Conservation (phyloP, 2,888 invertebrate species). For the Archips crataeganus region DNA sequence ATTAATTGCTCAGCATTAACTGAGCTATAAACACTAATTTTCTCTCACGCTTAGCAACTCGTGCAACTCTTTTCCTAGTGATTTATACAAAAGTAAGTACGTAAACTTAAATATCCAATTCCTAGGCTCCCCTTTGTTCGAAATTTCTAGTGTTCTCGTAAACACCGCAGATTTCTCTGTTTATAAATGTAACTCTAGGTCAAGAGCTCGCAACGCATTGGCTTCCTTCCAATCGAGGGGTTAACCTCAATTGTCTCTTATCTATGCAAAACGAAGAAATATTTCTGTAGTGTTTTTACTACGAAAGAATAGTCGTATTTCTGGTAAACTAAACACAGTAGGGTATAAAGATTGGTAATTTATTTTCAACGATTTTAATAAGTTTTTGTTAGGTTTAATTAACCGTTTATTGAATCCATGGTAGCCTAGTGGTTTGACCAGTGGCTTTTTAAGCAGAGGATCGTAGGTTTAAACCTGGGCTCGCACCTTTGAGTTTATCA, state of each 20-base stretch:
- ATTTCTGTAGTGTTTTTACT: conserved; percentile 30
- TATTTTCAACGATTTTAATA: background rate
- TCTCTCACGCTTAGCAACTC: no score
- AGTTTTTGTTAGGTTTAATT: no score
- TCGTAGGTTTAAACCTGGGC: no score
- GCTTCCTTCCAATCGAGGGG: conserved; percentile 59
- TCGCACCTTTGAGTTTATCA: no score
- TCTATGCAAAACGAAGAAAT: conserved; percentile 41
- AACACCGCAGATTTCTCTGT: conserved; percentile 42
- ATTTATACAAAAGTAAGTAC: background rate
- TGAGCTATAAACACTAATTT: no score
- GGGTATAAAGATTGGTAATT: background rate
- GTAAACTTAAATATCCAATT: background rate
- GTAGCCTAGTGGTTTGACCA: no score
- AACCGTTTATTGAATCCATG: no score
- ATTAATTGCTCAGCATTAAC: no score
- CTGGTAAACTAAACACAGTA: background rate
- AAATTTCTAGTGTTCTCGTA: conserved; percentile 26
- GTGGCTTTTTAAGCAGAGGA: no score
- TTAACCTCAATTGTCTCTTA: conserved; percentile 41
- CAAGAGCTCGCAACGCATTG: conserved; percentile 68
- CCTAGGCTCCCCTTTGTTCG: conserved; percentile 7
- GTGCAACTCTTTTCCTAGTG: background rate
- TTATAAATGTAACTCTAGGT: conserved; percentile 75
- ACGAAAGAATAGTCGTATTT: background rate